These are phyloP conservation scores for Cheumatopsyche charites DNA, from an alignment of 1,140 invertebrate genomes.

Conservation along the genomic window DNA sequence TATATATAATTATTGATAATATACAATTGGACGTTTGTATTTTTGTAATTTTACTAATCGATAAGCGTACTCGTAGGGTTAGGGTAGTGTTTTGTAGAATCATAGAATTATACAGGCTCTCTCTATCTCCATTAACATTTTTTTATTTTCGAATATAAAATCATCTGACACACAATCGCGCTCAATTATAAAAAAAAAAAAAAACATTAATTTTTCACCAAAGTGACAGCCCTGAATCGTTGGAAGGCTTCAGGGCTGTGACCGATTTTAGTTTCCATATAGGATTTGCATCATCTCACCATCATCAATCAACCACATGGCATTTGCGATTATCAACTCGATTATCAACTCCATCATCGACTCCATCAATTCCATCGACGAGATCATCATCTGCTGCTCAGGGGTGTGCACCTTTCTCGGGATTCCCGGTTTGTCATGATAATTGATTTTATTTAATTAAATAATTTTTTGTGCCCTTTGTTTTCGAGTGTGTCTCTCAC, in stretches of 20 bases:
- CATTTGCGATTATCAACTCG: background rate
- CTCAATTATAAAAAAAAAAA: slow-evolving; percentile 17
- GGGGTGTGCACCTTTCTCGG: no score
- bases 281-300: slow-evolving; percentile 10
- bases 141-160: slow-evolving; percentile 9
- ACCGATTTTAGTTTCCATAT: no score
- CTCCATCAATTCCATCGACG: no score
- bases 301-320: background rate
- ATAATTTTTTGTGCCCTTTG: no score
- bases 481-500: no score
- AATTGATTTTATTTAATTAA: no score
- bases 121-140: slow-evolving; percentile 18
- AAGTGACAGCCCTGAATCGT: background rate
- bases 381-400: no score
- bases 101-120: slow-evolving; percentile 33
- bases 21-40: slow-evolving; percentile 48
- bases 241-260: background rate
- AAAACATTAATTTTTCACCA: background rate
- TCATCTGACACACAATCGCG: slow-evolving; percentile 20
- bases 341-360: no score
- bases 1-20: slow-evolving; percentile 39
- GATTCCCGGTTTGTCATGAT: no score
- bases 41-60: slow-evolving; percentile 48
- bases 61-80: slow-evolving; percentile 44
- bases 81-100: slow-evolving; percentile 44